These are phyloP conservation scores for Illadopsis cleaveri DNA, from an alignment of 2,113 vertebrate species.

Conservation along the genomic window DNA sequence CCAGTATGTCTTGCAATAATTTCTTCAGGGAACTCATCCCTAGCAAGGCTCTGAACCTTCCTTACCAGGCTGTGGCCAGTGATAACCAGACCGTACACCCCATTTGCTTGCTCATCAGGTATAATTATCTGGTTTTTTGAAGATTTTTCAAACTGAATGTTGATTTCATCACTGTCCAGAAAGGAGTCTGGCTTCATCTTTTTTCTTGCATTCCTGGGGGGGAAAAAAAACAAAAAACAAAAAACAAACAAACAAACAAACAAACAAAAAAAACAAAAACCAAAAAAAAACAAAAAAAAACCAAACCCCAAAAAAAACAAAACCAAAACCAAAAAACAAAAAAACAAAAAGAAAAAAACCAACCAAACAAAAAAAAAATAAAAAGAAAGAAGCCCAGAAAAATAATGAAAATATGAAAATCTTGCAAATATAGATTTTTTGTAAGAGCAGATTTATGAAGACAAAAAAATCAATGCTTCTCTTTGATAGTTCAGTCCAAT, in stretches of 20 bases:
- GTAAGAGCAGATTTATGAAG: not conserved
- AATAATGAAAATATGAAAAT: not conserved
- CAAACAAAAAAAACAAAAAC: too few relatives aligned
- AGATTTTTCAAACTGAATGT: conserved; percentile 62
- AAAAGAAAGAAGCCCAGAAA: not conserved
- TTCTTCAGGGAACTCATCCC: not conserved
- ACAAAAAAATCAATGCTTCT: not conserved
- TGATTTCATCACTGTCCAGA: conserved; percentile 66
- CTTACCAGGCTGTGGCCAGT: conserved; percentile 92
- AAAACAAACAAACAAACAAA: too few relatives aligned
- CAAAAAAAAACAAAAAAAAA: too few relatives aligned
- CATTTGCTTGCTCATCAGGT: conserved; percentile 82
- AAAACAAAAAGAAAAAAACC: too few relatives aligned
- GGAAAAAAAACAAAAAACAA: not conserved
- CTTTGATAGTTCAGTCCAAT: not conserved
- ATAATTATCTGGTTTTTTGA: conserved; percentile 15
- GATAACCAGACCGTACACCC: conserved; percentile 87
- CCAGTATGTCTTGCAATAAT: not conserved
- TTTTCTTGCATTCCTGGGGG: conserved; percentile 81
- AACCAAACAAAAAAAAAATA: not conserved
- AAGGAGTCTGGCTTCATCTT: conserved; percentile 81
- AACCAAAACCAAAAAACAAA: not conserved
- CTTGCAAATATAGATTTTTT: not conserved
- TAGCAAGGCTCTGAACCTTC: not conserved
- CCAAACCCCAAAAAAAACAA: too few relatives aligned